Evolutionary conservation across 2,113 vertebrate genomes (phyloP), one percentile per base, ranked within the genome.

Genomic region (Xenopus borealis): DNA sequence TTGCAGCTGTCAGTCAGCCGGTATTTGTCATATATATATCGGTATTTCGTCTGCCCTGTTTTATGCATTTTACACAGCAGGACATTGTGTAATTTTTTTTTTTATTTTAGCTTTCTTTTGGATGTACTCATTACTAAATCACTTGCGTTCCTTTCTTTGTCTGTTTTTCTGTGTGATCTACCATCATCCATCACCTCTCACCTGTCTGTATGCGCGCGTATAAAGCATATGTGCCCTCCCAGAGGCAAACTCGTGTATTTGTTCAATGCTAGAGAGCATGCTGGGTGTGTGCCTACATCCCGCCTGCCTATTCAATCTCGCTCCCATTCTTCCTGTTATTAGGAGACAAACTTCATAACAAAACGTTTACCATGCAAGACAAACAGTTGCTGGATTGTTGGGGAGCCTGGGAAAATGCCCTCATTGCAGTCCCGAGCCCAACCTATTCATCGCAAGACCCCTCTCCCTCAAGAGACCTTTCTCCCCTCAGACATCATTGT

Each of bases 321-420:
- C 44, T 8, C 33, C 71, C 27, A 80, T 81, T 82, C 73, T 84
- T 72, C 63, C 59, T 18, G 88, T 84, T 83, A 80, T 87, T 86
- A 79, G 81, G 81, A 85, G 85, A 86, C 85, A 84, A 85, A 81
- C 86, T 81, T 87, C 86, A 85, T 86, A 88, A 87, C 87, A 87
- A 82, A 87, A 82, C 86, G 80, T 79, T 84, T 80, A 81, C 87
- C 87, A 87, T 85, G 84, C 82, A 87, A 86, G 91, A 89, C 92
- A 91, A 92, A 93, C 91, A 94, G 92, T 93, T 89, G 91, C 88
- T 86, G 85, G 90, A 93, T 93, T 94, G 91, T 93, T 92, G 81
- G 72, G 33, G 88, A 92, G 88, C 92, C 91, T 95, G 93, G 93
- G 92, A 94, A 94, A 89, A 89, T 92, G 88, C 88, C 86, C 85